These are phyloP conservation scores for Drosophila tropicalis DNA, from an alignment of 1,140 invertebrate species.

Conservation along the genomic window DNA sequence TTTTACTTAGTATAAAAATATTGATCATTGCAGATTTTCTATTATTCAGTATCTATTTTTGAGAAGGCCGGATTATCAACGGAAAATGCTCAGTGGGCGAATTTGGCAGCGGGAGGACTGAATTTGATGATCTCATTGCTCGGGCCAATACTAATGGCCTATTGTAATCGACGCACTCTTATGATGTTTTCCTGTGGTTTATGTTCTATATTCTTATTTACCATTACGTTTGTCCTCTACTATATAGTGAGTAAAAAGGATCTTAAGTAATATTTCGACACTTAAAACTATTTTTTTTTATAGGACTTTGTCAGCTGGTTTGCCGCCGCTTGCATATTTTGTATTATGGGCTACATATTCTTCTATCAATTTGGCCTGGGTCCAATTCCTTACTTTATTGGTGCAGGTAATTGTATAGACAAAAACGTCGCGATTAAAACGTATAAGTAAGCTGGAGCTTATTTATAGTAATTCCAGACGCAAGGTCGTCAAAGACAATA, in stretches of 20 bases:
- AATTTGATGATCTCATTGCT: constrained; percentile 88
- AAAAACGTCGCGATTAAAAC: not conserved
- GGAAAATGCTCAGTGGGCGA: constrained; percentile 86
- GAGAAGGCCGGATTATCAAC: constrained; percentile 85
- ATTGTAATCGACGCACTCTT: constrained; percentile 85
- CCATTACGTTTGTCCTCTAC: constrained; percentile 85
- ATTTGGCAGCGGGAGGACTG: constrained; percentile 87
- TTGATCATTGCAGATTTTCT: constrained; percentile 86
- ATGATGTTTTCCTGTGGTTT: constrained; percentile 85
- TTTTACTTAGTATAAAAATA: not conserved
- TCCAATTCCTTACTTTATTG: constrained; percentile 95
- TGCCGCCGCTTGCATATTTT: constrained; percentile 88
- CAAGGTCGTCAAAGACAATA: too few species aligned
- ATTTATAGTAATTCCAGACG: not conserved
- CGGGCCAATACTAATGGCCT: constrained; percentile 85
- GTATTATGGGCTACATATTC: constrained; percentile 90
- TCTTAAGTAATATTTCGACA: not conserved
- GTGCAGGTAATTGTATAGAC: constrained; percentile 85
- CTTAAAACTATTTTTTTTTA: constrained; percentile 40
- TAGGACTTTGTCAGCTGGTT: constrained; percentile 88
- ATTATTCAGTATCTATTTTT: constrained; percentile 90
- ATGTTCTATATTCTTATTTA: constrained; percentile 84
- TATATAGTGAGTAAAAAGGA: constrained; percentile 85
- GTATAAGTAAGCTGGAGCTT: constrained; percentile 21
- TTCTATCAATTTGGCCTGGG: constrained; percentile 93